Base-by-base conservation (phyloP, 2,888 invertebrate species). In the Drosophila pseudotakahashii region DNA sequence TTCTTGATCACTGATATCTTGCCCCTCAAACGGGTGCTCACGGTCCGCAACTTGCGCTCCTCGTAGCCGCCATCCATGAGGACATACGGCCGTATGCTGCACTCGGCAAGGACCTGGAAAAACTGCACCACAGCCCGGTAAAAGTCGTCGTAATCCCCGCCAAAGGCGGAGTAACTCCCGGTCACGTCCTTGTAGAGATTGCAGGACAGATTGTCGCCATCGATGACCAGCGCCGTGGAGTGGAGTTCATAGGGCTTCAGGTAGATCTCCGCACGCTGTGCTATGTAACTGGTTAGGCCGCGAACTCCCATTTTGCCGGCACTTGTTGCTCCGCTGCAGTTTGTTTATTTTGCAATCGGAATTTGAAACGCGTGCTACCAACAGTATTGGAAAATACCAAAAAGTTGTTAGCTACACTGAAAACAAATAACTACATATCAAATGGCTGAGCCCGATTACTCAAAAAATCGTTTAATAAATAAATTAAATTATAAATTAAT, bases 71-170 rank as follows among this genome's bases (percentile, higher is more conserved):
- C 97, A 91, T 98, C 98, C 87, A 97, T 94, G 5, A 98, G 90
- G 7, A 98, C 95, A 75, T 96, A 94, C 0, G 96, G 94, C 0
- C 91, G 94, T 9, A 98, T 92, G 55, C 95, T 94, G 86, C 97
- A 97, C 86, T 94, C 94, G 10, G 93, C 92, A 10, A 97, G 90
- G 11, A 94, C 93, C 50, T 94, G 93, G 77, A 97, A 96, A 89
- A 97, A 97, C 52, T 94, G 93, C 41, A 93, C 92, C 0, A 96
- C 93, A 14, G 93, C 93, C 9, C 94, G 91, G n/a, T 94, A 95
- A 90, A 94, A 96, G 73, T 94, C 94, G 83, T 97, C 96, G 88
- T 97, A 97, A 90, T 98, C 97, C 0, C 97, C 97, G 3, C 97
- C 97, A 90, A 97, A 97, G 4, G 95, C 95, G 50, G 95, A 95